Evolutionary conservation across 2,888 invertebrate genomes (phyloP).

Genomic region (Hypomecis atomaria): DNA sequence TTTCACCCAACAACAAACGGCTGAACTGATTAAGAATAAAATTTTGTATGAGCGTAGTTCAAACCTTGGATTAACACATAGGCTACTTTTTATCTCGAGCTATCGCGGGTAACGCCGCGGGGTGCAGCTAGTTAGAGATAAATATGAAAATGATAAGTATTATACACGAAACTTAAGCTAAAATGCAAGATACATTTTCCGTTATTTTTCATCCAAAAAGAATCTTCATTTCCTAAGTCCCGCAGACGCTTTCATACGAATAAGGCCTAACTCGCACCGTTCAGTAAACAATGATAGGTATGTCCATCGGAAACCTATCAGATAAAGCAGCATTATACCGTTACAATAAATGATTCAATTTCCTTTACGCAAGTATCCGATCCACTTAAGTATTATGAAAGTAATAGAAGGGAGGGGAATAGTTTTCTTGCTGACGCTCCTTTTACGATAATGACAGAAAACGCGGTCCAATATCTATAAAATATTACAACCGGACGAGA

Average conservation of each 20-base stretch:
- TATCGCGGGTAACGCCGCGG: too few species aligned
- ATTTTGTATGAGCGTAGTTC: too few species aligned
- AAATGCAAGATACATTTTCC: background rate
- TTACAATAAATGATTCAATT: slow-evolving; percentile 84
- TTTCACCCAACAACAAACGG: too few species aligned
- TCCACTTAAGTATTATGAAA: slow-evolving; percentile 84
- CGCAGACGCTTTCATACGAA: slow-evolving; percentile 29
- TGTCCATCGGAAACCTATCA: slow-evolving; percentile 76
- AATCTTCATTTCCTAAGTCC: background rate
- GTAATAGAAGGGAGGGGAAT: slow-evolving; percentile 79
- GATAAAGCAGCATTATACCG: slow-evolving; percentile 77
- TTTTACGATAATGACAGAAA: slow-evolving; percentile 83
- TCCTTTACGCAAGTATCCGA: slow-evolving; percentile 80
- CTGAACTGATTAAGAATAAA: too few species aligned
- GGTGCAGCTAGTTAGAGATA: too few species aligned
- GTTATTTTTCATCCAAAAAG: slow-evolving; percentile 3
- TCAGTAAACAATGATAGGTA: slow-evolving; percentile 70
- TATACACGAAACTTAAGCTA: background rate
- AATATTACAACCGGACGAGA: slow-evolving; percentile 65
- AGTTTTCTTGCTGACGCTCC: slow-evolving; percentile 84
- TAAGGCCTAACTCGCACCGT: slow-evolving; percentile 58
- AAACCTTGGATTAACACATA: too few species aligned
- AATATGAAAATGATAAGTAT: background rate
- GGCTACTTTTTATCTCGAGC: too few species aligned
- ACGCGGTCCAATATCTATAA: slow-evolving; percentile 83